Conservation (phyloP, 2,888 invertebrate genomes). For the Xanthia togata region DNA sequence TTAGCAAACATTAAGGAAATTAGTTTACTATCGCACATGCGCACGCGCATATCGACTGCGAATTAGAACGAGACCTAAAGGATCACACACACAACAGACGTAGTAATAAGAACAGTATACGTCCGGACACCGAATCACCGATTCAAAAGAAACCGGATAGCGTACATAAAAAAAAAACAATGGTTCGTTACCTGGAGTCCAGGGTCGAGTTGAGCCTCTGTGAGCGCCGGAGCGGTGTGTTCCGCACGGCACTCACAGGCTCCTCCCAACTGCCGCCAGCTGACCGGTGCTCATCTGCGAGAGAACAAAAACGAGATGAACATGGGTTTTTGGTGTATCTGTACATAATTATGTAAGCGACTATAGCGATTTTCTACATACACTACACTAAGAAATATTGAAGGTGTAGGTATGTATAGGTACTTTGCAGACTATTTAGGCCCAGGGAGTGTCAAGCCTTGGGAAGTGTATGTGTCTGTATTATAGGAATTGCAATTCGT, state of each 20-base stretch:
- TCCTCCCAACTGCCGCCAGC: constrained; percentile 95
- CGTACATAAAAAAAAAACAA: constrained; percentile 50
- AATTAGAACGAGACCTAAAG: constrained; percentile 42
- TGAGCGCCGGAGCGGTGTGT: constrained; percentile 87
- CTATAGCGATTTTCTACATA: constrained; percentile 4
- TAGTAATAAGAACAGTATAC: constrained; percentile 32
- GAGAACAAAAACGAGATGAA: constrained; percentile 50
- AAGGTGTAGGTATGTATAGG: constrained; percentile 8
- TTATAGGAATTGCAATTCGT: constrained; percentile 1
- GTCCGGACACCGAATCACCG: constrained; percentile 49
- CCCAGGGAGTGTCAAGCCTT: not conserved
- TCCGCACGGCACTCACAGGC: constrained; percentile 89
- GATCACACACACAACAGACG: constrained; percentile 23
- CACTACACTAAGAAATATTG: not conserved
- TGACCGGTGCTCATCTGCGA: constrained; percentile 94
- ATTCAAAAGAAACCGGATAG: constrained; percentile 62
- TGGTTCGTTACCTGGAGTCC: constrained; percentile 83
- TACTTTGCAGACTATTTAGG: constrained; percentile 7
- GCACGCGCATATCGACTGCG: constrained; percentile 1
- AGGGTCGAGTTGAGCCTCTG: constrained; percentile 89
- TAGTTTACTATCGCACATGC: constrained; percentile 28
- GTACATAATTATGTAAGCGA: constrained; percentile 1
- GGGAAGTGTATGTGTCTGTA: not conserved
- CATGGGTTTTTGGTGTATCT: constrained; percentile 4
- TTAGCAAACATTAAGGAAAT: constrained; percentile 8